These are phyloP conservation scores for Drosophila multiciliata DNA, from an alignment of 2,888 invertebrate species.

Conservation along the genomic window DNA sequence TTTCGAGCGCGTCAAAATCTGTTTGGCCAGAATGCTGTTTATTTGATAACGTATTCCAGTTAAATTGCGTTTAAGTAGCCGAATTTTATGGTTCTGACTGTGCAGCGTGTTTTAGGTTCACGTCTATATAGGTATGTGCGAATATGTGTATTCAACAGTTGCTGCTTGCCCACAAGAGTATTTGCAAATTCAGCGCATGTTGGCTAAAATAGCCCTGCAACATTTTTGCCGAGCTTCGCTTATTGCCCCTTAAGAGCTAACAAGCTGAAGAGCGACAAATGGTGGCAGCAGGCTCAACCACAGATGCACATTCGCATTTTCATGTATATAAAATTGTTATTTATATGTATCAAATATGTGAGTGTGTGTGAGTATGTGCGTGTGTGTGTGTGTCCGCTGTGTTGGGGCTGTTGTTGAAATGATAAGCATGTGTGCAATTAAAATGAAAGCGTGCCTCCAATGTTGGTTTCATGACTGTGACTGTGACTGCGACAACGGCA, in stretches of 20 bases:
- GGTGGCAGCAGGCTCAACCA: constrained; percentile 20
- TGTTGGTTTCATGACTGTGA: constrained; percentile 41
- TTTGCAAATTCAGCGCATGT: constrained; percentile 56
- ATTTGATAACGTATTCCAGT: constrained; percentile 67
- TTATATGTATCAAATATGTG: constrained; percentile 14
- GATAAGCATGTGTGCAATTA: constrained; percentile 81
- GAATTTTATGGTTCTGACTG: constrained; percentile 65
- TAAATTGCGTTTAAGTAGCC: constrained; percentile 76
- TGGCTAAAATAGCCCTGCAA: constrained; percentile 58
- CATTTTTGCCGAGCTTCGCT: constrained; percentile 45
- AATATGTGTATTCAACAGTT: constrained; percentile 65
- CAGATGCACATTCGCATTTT: constrained; percentile 1
- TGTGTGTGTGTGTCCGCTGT: constrained; percentile 6
- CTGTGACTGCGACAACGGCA: constrained; percentile 44
- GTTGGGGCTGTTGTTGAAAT: constrained; percentile 73
- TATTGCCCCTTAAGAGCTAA: constrained; percentile 53
- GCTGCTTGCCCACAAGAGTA: constrained; percentile 43
- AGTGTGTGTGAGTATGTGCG: not conserved
- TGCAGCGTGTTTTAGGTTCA: constrained; percentile 37
- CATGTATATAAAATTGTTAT: constrained; percentile 10
- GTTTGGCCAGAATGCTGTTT: constrained; percentile 49
- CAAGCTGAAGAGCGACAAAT: constrained; percentile 54
- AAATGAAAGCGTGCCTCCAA: constrained; percentile 77
- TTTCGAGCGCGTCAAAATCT: constrained; percentile 57
- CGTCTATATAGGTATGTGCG: constrained; percentile 1